phyloP scores from a whole-genome alignment of 2,888 invertebrate species.

The Zygaena filipendulae region DNA sequence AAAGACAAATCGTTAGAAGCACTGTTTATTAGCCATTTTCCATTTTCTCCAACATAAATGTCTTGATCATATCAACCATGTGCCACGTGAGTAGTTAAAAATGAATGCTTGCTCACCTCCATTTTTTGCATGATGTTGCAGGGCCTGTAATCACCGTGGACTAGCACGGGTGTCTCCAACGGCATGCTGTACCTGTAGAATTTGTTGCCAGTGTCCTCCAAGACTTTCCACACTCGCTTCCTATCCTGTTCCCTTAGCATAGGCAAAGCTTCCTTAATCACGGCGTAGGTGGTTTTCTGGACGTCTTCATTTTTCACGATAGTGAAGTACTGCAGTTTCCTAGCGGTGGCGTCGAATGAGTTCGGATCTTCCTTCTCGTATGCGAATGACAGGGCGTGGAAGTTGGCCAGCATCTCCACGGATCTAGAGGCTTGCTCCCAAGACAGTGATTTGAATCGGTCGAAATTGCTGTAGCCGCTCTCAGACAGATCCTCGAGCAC shows the following conservation, averaged over 20 bases:
- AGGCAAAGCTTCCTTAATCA: constrained; percentile 13
- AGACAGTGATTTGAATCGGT: constrained; percentile 26
- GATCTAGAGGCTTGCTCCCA: constrained; percentile 29
- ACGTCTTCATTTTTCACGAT: constrained; percentile 5
- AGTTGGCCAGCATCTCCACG: constrained; percentile 28
- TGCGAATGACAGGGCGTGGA: constrained; percentile 43
- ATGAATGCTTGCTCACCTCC: too few species aligned
- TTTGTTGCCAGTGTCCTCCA: constrained; percentile 11
- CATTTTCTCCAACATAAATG: too few species aligned
- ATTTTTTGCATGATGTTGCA: constrained; percentile 26
- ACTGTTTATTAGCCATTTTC: too few species aligned
- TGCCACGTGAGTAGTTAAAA: too few species aligned
- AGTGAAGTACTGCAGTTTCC: constrained; percentile 15
- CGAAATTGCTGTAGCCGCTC: constrained; percentile 24
- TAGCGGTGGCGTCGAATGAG: constrained; percentile 17
- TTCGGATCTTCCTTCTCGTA: constrained; percentile 32
- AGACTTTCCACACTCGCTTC: constrained; percentile 18
- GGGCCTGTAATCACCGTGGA: constrained; percentile 30
- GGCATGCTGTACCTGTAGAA: constrained; percentile 21
- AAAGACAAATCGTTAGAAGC: too few species aligned
- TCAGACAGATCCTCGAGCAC: constrained; percentile 32
- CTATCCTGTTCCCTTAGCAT: constrained; percentile 23
- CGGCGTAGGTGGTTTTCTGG: constrained; percentile 1
- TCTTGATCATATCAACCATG: too few species aligned
- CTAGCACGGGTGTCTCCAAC: constrained; percentile 20